Percentiles rank a stretch among this genome's conserved stretches.
Evolutionary conservation across 2,888 invertebrate genomes (phyloP).

Genomic region (Gymnocheta viridis): DNA sequence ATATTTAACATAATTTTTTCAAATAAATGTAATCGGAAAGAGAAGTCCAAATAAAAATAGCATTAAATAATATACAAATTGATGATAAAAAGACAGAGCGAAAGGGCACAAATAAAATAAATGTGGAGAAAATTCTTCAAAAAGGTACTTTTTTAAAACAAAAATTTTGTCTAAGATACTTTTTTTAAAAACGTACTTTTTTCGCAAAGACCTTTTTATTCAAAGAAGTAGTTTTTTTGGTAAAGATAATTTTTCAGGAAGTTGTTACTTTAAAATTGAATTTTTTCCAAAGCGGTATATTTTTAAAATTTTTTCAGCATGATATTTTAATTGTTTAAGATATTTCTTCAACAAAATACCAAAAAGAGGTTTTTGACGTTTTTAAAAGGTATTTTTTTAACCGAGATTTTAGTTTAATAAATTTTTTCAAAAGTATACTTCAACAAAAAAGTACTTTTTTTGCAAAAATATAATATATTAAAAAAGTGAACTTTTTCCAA

Average conservation of each 20-base stretch:
- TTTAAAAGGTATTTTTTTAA: no score
- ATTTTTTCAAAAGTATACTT: no score
- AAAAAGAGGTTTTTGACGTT: no score
- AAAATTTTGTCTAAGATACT: not conserved
- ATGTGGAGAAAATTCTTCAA: not conserved
- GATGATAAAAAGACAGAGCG: not conserved
- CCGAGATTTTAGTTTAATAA: no score
- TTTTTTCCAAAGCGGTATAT: not conserved
- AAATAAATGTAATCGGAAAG: conserved; percentile 14
- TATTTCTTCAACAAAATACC: no score
- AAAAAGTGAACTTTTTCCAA: no score
- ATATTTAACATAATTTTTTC: no score
- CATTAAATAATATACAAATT: not conserved
- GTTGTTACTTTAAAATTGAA: no score
- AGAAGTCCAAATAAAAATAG: not conserved
- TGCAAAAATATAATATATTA: not conserved
- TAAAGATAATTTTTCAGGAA: not conserved
- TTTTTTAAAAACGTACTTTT: not conserved
- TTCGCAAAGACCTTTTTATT: no score
- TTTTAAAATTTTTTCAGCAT: no score
- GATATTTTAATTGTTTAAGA: no score
- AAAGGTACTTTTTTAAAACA: not conserved
- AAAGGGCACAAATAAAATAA: not conserved
- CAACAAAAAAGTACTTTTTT: not conserved
- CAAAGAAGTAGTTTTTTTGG: not conserved